Base-by-base conservation (phyloP, 2,888 invertebrate species). In the Lamproptera curius region DNA sequence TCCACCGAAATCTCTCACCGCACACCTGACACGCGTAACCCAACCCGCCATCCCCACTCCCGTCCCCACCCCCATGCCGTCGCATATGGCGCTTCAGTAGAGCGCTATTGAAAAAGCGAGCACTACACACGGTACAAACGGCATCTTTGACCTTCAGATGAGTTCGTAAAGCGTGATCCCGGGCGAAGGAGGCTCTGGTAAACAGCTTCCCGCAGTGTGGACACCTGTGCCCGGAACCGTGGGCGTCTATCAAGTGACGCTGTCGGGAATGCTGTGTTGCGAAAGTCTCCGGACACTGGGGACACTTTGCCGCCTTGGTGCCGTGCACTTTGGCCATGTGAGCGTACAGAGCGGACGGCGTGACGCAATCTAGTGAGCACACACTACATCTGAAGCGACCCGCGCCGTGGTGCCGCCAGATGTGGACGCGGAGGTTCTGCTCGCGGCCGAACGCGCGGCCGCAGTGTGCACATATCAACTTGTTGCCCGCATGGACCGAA, bases 191-290 rank as follows among this genome's bases (percentile, higher is more conserved):
- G 31, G 83, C 79, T 0, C 82, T 57, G 0, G 78, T 81, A 34
- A 88, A 88, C 0, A 82, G 55, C 51, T 86, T 86, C 0, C 75
- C 78, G 42, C 88, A 89, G 39, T 78, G 81, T 0, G 73, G 62
- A 44, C 88, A 87, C 50, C 85, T 85, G 50, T 85, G 84, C 0
- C 86, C 87, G 0, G 79, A 78, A 39, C 83, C 70, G 51, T 86
- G 86, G n/a, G 79, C 90, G 1, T 88, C 83, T 4, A 89, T 90
- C 56, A 89, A 62, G 61, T 91, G 90, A 51, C 89, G 85, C 38
- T 84, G 86, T 0, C 91, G 64, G 10, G 89, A 70, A 20, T 89
- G 85, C 9, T 89, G 87, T 0, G 89, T 89, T 0, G 89, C 76
- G 45, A 91, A 91, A 0, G 66, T 60, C 54, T 86, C 83, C 0